Conservation (phyloP, 2,888 invertebrate genomes). For the Brenthis ino region DNA sequence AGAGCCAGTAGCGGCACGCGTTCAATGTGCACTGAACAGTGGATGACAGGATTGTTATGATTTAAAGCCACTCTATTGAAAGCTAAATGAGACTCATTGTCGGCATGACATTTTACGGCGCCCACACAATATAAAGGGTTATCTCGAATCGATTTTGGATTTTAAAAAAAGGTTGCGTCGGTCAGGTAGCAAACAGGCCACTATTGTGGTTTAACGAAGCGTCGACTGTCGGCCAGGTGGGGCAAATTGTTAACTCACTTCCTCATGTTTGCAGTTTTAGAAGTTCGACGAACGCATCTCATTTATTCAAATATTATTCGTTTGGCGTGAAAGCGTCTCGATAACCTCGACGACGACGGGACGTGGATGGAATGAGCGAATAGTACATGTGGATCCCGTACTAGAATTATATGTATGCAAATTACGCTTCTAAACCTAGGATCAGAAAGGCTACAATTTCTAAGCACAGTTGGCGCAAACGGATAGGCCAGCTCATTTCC, state of each 20-base stretch:
- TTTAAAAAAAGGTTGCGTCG: constrained; percentile 43
- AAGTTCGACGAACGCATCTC: constrained; percentile 71
- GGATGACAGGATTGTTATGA: constrained; percentile 60
- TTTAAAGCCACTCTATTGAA: constrained; percentile 57
- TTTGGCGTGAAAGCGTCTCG: constrained; percentile 74
- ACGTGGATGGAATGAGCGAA: constrained; percentile 70
- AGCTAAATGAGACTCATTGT: constrained; percentile 66
- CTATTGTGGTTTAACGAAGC: constrained; percentile 73
- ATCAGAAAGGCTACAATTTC: constrained; percentile 5
- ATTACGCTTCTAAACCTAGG: constrained; percentile 45
- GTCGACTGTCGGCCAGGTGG: constrained; percentile 67
- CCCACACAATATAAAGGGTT: constrained; percentile 65
- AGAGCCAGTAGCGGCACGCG: constrained; percentile 57
- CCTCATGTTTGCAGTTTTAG: constrained; percentile 65
- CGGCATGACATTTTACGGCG: constrained; percentile 61
- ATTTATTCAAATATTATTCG: constrained; percentile 77
- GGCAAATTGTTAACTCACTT: constrained; percentile 45
- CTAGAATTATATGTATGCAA: constrained; percentile 40
- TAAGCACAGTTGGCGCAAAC: constrained; percentile 37
- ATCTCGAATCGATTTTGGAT: constrained; percentile 40
- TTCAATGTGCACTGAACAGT: constrained; percentile 55
- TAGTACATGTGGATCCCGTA: constrained; percentile 52
- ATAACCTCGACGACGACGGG: constrained; percentile 63
- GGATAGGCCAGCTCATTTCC: constrained; percentile 54
- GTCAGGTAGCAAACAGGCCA: constrained; percentile 65